Evolutionary conservation across 2,113 vertebrate genomes (phyloP).

Genomic region (Nesoenas mayeri): DNA sequence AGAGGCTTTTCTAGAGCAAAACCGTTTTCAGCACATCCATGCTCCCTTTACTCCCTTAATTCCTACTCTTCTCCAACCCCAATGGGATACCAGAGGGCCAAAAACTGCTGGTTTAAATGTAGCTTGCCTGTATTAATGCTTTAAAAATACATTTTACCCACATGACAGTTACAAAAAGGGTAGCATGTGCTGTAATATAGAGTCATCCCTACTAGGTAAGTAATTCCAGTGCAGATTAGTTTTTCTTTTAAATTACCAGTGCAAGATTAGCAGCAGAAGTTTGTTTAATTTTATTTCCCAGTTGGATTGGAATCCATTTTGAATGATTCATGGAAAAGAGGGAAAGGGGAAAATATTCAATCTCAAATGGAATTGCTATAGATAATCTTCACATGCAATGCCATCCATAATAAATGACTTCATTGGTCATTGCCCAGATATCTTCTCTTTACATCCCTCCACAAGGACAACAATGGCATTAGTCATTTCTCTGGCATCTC

Average conservation of each 20-base stretch:
- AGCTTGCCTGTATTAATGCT: background rate
- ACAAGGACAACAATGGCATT: background rate
- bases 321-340: conserved; percentile 16
- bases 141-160: background rate
- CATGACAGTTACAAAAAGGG: background rate
- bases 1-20: background rate
- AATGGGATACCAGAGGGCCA: background rate
- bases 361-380: background rate
- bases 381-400: conserved; percentile 44
- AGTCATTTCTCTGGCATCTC: conserved; percentile 28
- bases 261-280: background rate
- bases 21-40: background rate
- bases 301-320: conserved; percentile 11
- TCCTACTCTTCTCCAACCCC: background rate
- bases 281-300: conserved; percentile 18
- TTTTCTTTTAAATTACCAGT: background rate
- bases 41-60: background rate
- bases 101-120: background rate
- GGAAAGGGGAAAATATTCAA: background rate
- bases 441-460: conserved; percentile 10
- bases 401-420: conserved; percentile 60
- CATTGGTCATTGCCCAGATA: conserved; percentile 13
- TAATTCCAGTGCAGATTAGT: background rate
- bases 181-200: background rate
- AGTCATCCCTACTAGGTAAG: background rate